A percentile compares a stretch with the other conserved stretches of the same genome.
phyloP scores from a whole-genome alignment of 1,140 invertebrate species.

The Drosophila punjabiensis region DNA sequence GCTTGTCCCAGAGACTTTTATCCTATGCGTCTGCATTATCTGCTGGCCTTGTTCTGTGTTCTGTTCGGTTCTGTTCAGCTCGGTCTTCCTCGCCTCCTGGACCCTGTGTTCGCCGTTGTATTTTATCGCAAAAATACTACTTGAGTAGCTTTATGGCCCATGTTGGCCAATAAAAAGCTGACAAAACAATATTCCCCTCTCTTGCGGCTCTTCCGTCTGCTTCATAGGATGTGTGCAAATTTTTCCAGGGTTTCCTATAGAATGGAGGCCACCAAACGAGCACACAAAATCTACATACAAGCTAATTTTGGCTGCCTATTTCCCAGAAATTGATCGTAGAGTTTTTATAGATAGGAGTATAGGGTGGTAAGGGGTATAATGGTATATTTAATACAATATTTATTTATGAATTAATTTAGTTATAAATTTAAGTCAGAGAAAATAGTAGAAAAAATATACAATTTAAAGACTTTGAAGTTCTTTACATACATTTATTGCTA shows the following conservation, averaged over 20 bases:
- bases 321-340: conserved; percentile 42
- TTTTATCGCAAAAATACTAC: conserved; percentile 84
- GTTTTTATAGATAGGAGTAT: conserved; percentile 15
- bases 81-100: conserved; percentile 21
- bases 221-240: conserved; percentile 33
- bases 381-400: too few species aligned
- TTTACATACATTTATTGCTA: background rate
- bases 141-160: conserved; percentile 83
- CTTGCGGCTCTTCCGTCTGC: background rate
- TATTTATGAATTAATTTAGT: background rate
- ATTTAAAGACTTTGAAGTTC: background rate
- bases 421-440: background rate
- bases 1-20: conserved; percentile 76
- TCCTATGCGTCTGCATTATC: conserved; percentile 71
- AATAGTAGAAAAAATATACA: too few species aligned
- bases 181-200: conserved; percentile 76
- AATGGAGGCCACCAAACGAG: conserved; percentile 49
- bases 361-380: conserved; percentile 12
- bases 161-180: conserved; percentile 83
- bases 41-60: conserved; percentile 38
- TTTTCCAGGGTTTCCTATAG: conserved; percentile 12
- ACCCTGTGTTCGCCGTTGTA: conserved; percentile 68
- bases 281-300: conserved; percentile 54
- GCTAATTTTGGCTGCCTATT: conserved; percentile 49
- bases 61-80: conserved; percentile 6